Conservation (phyloP, 2,888 invertebrate species). For the Rosalia funebris region DNA sequence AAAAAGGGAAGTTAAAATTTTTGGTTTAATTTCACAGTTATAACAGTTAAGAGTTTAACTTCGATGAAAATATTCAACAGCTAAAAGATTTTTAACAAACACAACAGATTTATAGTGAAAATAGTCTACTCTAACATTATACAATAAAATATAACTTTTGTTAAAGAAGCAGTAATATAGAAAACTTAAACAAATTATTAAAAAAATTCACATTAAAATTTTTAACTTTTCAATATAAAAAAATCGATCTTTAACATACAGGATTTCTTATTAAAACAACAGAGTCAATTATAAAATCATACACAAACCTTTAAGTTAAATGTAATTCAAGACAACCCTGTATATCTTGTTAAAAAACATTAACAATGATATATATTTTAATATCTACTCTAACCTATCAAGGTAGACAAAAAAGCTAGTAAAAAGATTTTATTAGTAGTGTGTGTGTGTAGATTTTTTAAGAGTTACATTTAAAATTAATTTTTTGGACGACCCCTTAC, state of each 20-base stretch:
- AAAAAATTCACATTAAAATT: slow-evolving; percentile 26
- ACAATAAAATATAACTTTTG: slow-evolving; percentile 42
- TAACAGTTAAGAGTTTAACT: slow-evolving; percentile 34
- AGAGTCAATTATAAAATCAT: slow-evolving; percentile 10
- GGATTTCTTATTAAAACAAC: slow-evolving; percentile 25
- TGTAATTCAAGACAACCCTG: slow-evolving; percentile 26
- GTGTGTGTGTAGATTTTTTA: slow-evolving; percentile 35
- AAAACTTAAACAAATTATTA: slow-evolving; percentile 36
- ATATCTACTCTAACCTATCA: slow-evolving; percentile 36
- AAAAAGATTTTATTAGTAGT: slow-evolving; percentile 40
- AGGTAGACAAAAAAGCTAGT: slow-evolving; percentile 44
- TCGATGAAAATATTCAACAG: slow-evolving; percentile 39
- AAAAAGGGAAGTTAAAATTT: slow-evolving; percentile 30
- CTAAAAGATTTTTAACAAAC: slow-evolving; percentile 36
- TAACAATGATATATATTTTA: slow-evolving; percentile 30
- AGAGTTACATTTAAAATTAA: slow-evolving; percentile 34
- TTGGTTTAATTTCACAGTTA: slow-evolving; percentile 42
- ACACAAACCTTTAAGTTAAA: slow-evolving; percentile 28
- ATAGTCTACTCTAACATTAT: slow-evolving; percentile 37
- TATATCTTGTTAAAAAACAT: slow-evolving; percentile 29
- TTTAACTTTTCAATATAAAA: slow-evolving; percentile 32
- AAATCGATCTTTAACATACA: slow-evolving; percentile 30
- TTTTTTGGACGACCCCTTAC: slow-evolving; percentile 41
- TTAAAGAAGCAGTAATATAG: slow-evolving; percentile 41
- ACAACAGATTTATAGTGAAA: slow-evolving; percentile 32